A percentile compares a stretch with the other conserved stretches of the same genome.
Evolutionary conservation across 2,888 invertebrate species (phyloP).

Genomic region (Drosophila phalerata): DNA sequence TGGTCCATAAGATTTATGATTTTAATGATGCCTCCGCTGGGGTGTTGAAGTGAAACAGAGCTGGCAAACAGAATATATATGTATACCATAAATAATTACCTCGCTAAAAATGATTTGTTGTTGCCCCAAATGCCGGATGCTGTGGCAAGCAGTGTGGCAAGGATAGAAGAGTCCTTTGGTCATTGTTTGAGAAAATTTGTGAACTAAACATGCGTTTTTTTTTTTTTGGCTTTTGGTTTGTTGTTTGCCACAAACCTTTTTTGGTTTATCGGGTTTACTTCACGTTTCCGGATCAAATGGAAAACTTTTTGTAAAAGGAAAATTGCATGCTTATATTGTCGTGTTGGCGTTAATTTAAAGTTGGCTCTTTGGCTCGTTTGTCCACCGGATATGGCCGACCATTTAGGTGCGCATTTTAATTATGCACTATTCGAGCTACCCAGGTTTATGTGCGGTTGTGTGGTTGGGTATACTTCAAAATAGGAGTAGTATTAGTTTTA

Average conservation of each 20-base stretch:
- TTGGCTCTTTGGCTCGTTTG: constrained; percentile 12
- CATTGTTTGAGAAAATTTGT: constrained; percentile 36
- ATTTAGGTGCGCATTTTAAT: constrained; percentile 45
- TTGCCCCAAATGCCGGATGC: constrained; percentile 25
- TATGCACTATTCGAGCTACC: constrained; percentile 41
- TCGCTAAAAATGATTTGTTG: constrained; percentile 72
- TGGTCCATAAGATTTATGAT: constrained; percentile 74
- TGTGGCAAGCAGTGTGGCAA: constrained; percentile 51
- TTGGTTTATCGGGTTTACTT: constrained; percentile 34
- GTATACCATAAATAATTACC: constrained; percentile 69
- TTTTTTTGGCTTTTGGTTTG: no score
- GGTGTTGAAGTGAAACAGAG: constrained; percentile 36
- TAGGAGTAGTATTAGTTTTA: constrained; percentile 56
- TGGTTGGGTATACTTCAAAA: constrained; percentile 36
- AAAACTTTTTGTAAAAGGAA: constrained; percentile 29
- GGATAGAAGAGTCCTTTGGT: constrained; percentile 48
- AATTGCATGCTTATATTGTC: constrained; percentile 5
- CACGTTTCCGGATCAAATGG: constrained; percentile 62
- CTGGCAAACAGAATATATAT: constrained; percentile 10
- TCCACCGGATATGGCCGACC: constrained; percentile 50
- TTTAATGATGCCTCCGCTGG: constrained; percentile 57
- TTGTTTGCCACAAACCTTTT: constrained; percentile 9
- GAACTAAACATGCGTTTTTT: constrained; percentile 19
- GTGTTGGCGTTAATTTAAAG: constrained; percentile 38
- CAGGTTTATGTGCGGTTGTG: constrained; percentile 5